A percentile compares a stretch with the other conserved stretches of the same genome.
phyloP scores from a whole-genome alignment of 2,797 vertebrate species.

The Lepilemur ruficaudatus region DNA sequence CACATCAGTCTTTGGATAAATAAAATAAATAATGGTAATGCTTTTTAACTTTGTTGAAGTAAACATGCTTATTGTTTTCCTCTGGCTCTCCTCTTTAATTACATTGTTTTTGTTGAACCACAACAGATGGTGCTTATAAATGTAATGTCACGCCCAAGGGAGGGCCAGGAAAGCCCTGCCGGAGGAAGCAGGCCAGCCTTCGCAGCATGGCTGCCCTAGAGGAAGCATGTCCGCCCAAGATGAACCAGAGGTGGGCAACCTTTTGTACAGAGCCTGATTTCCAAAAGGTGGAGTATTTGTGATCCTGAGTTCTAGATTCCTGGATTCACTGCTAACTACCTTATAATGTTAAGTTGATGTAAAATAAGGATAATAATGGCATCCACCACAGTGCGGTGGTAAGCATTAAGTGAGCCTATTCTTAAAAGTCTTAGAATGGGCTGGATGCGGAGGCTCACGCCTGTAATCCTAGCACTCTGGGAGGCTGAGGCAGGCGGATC shows the following conservation, averaged over 20 bases:
- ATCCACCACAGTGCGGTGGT: no score
- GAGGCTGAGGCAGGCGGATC: no score
- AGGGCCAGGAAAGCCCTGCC: background rate
- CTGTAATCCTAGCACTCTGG: no score
- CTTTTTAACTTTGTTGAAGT: background rate
- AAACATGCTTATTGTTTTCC: background rate
- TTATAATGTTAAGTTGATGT: background rate
- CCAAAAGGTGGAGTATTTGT: fast-evolving
- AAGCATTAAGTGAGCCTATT: background rate
- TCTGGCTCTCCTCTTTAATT: background rate
- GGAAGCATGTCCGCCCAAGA: background rate
- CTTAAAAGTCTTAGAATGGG: background rate
- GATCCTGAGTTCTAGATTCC: background rate
- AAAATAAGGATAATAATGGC: background rate
- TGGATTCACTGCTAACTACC: background rate
- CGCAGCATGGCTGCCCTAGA: background rate
- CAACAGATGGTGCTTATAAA: background rate
- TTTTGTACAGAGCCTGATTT: background rate
- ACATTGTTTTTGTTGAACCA: background rate
- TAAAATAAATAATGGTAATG: background rate
- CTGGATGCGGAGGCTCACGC: no score
- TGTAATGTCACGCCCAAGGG: background rate
- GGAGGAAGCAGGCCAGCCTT: background rate
- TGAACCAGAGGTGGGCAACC: background rate
- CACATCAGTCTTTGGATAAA: background rate